A percentile compares a stretch with the other conserved stretches of the same genome.
phyloP scores from a whole-genome alignment of 1,140 invertebrate species.

The Rhynchophorus ferrugineus region DNA sequence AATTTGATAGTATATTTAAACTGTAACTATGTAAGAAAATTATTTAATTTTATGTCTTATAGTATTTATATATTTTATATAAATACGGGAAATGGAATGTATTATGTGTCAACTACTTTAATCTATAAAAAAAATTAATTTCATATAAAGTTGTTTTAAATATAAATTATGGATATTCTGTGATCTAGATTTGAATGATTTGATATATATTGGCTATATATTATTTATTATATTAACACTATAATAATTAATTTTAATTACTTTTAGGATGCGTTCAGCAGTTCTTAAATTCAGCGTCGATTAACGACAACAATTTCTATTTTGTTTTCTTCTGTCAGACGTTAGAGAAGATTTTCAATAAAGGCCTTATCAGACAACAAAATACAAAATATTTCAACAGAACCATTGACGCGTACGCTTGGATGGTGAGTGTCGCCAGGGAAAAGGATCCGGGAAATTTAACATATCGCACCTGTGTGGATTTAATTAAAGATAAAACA shows the following conservation, averaged over 20 bases:
- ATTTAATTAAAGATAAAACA: constrained; percentile 40
- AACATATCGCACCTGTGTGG: constrained; percentile 41
- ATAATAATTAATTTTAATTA: constrained; percentile 1
- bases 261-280: constrained; percentile 42
- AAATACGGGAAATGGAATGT: too few species aligned
- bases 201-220: too few species aligned
- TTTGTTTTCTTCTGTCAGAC: constrained; percentile 42
- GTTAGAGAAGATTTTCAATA: constrained; percentile 47
- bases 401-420: constrained; percentile 44
- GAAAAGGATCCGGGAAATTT: constrained; percentile 36
- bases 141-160: too few species aligned
- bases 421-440: constrained; percentile 42
- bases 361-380: constrained; percentile 38
- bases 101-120: too few species aligned
- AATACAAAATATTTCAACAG: constrained; percentile 40
- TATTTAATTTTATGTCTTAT: too few species aligned
- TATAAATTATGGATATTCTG: too few species aligned
- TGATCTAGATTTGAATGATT: too few species aligned
- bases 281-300: constrained; percentile 38
- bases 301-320: constrained; percentile 41
- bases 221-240: too few species aligned
- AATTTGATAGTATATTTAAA: too few species aligned
- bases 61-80: too few species aligned
- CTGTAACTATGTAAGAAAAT: too few species aligned
- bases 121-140: too few species aligned